These are phyloP conservation scores for Trididemnum miniatum DNA, from an alignment of 23 tunicate species.

Conservation along the genomic window DNA sequence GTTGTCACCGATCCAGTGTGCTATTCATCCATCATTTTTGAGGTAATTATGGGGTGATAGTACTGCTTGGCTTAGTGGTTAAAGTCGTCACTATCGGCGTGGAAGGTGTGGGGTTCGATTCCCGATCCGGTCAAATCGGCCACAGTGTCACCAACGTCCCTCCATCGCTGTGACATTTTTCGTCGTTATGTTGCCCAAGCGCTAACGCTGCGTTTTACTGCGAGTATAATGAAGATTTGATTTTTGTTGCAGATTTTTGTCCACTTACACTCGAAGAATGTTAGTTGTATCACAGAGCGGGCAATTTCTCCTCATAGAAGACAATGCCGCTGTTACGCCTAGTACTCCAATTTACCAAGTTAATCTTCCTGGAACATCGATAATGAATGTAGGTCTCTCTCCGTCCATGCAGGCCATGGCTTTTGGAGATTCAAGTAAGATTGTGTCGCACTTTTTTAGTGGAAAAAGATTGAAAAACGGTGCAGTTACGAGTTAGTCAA, in stretches of 20 bases:
- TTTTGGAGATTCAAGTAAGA: constrained; percentile 74
- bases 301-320: constrained; percentile 88
- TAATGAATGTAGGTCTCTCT: constrained; percentile 56
- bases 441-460: neutral
- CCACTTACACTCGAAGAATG: constrained; percentile 85
- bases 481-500: no score
- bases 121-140: no score
- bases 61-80: no score
- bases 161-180: no score
- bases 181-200: no score
- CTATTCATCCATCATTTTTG: constrained; percentile 82
- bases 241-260: constrained; percentile 62
- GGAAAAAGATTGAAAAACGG: no score
- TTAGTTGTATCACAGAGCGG: constrained; percentile 78
- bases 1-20: constrained; percentile 83
- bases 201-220: neutral
- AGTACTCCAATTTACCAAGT: constrained; percentile 87
- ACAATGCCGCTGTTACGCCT: constrained; percentile 88
- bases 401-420: constrained; percentile 83
- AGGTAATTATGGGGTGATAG: no score
- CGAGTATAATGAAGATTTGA: no score
- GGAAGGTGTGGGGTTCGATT: no score
- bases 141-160: no score
- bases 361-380: constrained; percentile 57
- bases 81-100: no score